Evolutionary conservation across 1,140 invertebrate species (phyloP).

Genomic region (Hyphantria cunea): DNA sequence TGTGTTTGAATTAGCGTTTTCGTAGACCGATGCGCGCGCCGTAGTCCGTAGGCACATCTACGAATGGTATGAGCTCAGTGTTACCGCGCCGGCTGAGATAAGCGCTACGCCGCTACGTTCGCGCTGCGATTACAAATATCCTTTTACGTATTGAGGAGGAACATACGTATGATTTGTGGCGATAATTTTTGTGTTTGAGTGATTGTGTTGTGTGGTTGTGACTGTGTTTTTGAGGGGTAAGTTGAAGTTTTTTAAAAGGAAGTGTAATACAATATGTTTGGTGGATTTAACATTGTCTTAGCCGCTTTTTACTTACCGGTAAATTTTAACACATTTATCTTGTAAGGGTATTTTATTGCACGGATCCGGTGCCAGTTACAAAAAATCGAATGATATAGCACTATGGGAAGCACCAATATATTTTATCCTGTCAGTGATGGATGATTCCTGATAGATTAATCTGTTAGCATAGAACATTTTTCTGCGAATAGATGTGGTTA

Average conservation of each 20-base stretch:
- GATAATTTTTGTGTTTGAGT: slow-evolving; percentile 25
- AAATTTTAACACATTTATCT: too few species aligned
- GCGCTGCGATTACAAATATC: slow-evolving; percentile 16
- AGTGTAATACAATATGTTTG: not conserved
- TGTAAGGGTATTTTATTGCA: too few species aligned
- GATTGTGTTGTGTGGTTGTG: slow-evolving; percentile 20
- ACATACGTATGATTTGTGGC: slow-evolving; percentile 27
- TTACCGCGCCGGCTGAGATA: slow-evolving; percentile 28
- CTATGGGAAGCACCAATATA: too few species aligned
- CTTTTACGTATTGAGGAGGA: slow-evolving; percentile 24
- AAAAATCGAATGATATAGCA: too few species aligned
- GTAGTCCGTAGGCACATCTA: slow-evolving; percentile 42
- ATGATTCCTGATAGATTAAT: too few species aligned
- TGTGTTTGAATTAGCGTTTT: slow-evolving; percentile 75
- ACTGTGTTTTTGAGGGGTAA: slow-evolving; percentile 26
- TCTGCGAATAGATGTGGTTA: too few species aligned
- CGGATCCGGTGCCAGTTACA: too few species aligned
- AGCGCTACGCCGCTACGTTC: slow-evolving; percentile 23
- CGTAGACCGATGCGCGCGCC: slow-evolving; percentile 69
- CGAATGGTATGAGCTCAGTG: slow-evolving; percentile 50
- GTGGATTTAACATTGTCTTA: not conserved
- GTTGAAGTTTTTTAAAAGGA: slow-evolving; percentile 1
- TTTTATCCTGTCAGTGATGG: too few species aligned
- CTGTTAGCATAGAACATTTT: too few species aligned
- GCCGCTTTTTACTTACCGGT: not conserved